Evolutionary conservation across 2,113 vertebrate species (phyloP), one percentile per base, ranked within the genome.

Genomic region (Ciconia maguari): DNA sequence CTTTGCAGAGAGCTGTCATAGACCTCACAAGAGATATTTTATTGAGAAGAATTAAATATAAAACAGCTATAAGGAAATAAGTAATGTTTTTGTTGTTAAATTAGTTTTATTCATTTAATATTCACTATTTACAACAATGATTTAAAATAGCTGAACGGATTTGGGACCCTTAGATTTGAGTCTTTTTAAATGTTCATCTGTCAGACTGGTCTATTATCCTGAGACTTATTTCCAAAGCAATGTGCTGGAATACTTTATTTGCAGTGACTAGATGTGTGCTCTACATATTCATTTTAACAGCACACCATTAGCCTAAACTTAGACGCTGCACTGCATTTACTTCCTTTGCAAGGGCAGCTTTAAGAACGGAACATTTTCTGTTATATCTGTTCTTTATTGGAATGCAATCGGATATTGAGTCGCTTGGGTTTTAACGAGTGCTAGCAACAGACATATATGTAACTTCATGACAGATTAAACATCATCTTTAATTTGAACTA

Each of bases 341-440:
- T 32, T 58, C 34, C 51, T 93, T 62, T 82, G 74, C 74, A 94
- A 96, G 51, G 57, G 72, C 62, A 90, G 58, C 82, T 87, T 81
- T 92, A 88, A 87, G 60, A 90, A 60, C 42, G 11, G 93, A 65
- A n/a, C 36, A 19, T 90, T 89, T 94, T 74, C 68, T 90, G 48
- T 55, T 87, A 65, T 81, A 91, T 85, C 77, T 41, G 6, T 79
- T 87, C 89, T 79, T 96, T 91, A 96, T 66, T 95, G 94, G 96
- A 94, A 93, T 87, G 75, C 85, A 87, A 71, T 95, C 92, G 95
- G 90, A 32, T 93, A 80, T 58, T 71, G 91, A 96, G 89, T 88
- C 58, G 13, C 65, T 91, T 74, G 93, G 96, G 93, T 70, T 95
- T 95, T 95, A 95, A 58, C 81, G 94, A 93, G 46, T 69, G 44